Evolutionary conservation across 2,888 invertebrate species (phyloP).

Genomic region (Eilema caniola): DNA sequence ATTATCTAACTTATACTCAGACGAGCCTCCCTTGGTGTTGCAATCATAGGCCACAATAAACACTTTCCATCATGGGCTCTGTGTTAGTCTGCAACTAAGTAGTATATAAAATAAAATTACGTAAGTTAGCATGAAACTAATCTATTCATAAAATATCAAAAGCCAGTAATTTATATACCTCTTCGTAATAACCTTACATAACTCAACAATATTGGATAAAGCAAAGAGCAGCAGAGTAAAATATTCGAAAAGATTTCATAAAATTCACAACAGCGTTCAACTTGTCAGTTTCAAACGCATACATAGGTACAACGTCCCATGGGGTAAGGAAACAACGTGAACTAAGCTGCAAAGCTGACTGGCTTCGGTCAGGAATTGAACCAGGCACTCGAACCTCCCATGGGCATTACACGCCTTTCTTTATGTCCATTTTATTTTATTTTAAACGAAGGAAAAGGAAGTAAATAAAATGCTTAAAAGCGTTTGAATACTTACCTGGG

Average conservation of each 20-base stretch:
- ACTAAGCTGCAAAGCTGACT: constrained; percentile 54
- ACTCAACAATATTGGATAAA: constrained; percentile 11
- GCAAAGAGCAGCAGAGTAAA: constrained; percentile 22
- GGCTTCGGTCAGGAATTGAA: constrained; percentile 57
- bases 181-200: not conserved
- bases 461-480: constrained; percentile 33
- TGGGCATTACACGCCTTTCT: constrained; percentile 49
- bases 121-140: no score
- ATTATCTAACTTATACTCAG: no score
- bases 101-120: no score
- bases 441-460: constrained; percentile 40
- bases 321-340: constrained; percentile 46
- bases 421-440: constrained; percentile 49
- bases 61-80: no score
- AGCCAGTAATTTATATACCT: no score
- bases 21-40: no score
- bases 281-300: constrained; percentile 43
- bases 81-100: no score
- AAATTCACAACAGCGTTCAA: constrained; percentile 32
- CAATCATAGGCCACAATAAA: no score
- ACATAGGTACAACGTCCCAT: constrained; percentile 42
- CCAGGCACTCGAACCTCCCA: constrained; percentile 52
- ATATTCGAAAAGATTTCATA: constrained; percentile 37
- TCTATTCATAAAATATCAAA: no score
- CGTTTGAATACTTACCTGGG: constrained; percentile 2